Base-by-base conservation (phyloP, 2,113 vertebrate genomes). In the Pseudonaja textilis region DNA sequence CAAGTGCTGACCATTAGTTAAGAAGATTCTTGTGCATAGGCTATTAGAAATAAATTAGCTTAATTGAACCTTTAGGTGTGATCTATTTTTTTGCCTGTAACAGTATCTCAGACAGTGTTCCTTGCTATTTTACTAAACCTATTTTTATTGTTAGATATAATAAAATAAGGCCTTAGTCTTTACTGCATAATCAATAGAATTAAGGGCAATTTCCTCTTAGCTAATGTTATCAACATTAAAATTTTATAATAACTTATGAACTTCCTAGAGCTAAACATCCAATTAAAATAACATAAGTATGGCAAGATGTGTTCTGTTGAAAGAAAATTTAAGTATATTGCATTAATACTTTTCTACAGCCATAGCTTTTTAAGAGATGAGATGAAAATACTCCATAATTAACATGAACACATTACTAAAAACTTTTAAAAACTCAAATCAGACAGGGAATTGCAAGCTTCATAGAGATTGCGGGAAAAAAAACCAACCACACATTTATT, bases 231-330 rank as follows among this genome's bases (percentile, higher is more conserved):
- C 97, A 97, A 93, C 95, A 96, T 96, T 97, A 96, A 96, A 95
- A 64, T 97, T 97, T 97, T 96, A 97, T 96, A 93, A 97, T 94
- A 97, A 96, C 96, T 96, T 97, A 96, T 95, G 93, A 97, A 95
- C 34, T 14, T 12, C 93, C 96, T 96, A 95, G 91, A 97, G 96
- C 96, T 97, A 97, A 96, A 95, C 59, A 97, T 85, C 93, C 95
- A 97, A 97, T 97, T 97, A 98, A 97, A 96, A 96, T 94, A 97
- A 95, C 95, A 96, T 95, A 97, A 97, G 95, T 96, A 96, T 93
- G 90, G 95, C 47, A 96, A 90, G 92, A 94, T 95, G 89, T 95
- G 94, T 94, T 96, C 97, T 95, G 93, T 94, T 95, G 94, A 92
- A 95, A 94, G 56, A 95, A 95, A 91, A 94, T 85, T 50, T 95